These are phyloP conservation scores for Euspilapteryx auroguttella DNA, from an alignment of 2,888 invertebrate species.

Conservation along the genomic window DNA sequence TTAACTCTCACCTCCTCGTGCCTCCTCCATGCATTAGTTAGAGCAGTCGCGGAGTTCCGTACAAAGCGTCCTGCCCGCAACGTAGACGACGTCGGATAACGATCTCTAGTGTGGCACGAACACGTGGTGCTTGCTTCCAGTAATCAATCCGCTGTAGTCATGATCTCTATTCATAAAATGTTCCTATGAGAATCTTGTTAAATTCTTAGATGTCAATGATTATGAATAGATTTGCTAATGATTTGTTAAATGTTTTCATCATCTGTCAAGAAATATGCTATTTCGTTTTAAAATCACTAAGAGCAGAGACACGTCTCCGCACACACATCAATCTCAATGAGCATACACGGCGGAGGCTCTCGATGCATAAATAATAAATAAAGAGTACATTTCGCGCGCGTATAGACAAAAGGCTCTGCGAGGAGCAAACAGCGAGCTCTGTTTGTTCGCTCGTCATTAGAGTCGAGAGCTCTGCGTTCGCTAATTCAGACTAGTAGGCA, in stretches of 20 bases:
- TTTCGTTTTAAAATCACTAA: too few relatives aligned
- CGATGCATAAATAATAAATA: constrained; percentile 56
- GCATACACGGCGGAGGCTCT: constrained; percentile 13
- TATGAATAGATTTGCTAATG: too few relatives aligned
- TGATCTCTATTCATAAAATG: too few relatives aligned
- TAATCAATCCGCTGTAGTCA: too few relatives aligned
- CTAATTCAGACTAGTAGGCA: constrained; percentile 23
- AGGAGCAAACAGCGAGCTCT: constrained; percentile 32
- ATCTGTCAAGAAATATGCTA: too few relatives aligned
- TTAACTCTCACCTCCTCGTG: constrained; percentile 46
- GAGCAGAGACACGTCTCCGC: background rate
- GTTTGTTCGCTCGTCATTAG: constrained; percentile 55
- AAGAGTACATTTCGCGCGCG: constrained; percentile 44
- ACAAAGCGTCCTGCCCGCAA: too few relatives aligned
- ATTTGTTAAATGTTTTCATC: too few relatives aligned
- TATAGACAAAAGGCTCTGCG: constrained; percentile 43
- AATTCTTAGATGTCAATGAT: too few relatives aligned
- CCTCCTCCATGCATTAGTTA: constrained; percentile 37
- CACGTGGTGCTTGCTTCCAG: too few relatives aligned
- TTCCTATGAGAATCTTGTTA: constrained; percentile 1
- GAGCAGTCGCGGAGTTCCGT: too few relatives aligned
- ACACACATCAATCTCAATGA: background rate
- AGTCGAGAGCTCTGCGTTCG: constrained; percentile 30
- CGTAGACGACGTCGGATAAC: too few relatives aligned
- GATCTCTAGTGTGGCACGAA: too few relatives aligned